Evolutionary conservation across 2,797 vertebrate species (phyloP).

Genomic region (Molossus alvarezi): DNA sequence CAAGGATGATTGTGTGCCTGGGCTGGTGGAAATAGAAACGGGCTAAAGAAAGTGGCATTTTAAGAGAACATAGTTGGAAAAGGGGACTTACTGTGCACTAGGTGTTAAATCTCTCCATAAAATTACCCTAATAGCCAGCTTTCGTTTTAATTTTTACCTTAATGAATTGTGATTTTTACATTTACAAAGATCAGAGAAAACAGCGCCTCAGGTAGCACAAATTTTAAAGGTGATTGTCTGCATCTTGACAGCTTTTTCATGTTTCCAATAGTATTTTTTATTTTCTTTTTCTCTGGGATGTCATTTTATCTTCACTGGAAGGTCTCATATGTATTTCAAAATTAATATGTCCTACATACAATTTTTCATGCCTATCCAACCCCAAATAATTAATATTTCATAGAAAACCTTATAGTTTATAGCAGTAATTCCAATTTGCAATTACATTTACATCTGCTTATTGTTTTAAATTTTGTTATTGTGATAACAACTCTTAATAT

Average conservation of each 20-base stretch:
- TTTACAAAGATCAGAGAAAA: slow-evolving; percentile 28
- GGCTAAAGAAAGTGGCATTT: not conserved
- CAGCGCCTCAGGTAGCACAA: not conserved
- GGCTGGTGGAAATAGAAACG: not conserved
- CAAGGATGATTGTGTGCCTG: not conserved
- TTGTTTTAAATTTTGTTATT: not conserved
- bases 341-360: slow-evolving; percentile 36
- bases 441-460: not conserved
- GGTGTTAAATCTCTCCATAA: not conserved
- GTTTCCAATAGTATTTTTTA: not conserved
- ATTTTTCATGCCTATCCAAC: not conserved
- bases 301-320: not conserved
- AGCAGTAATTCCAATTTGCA: not conserved
- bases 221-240: not conserved
- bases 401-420: not conserved
- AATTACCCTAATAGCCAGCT: not conserved
- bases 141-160: slow-evolving; percentile 37
- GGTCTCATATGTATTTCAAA: not conserved
- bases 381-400: slow-evolving; percentile 54
- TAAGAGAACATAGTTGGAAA: not conserved
- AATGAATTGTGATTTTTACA: slow-evolving; percentile 27
- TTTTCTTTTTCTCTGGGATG: slow-evolving; percentile 33
- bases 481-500: not conserved
- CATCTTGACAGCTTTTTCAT: slow-evolving; percentile 28
- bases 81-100: not conserved